Evolutionary conservation across 2,888 invertebrate species (phyloP).

Genomic region (Taenaris catops): DNA sequence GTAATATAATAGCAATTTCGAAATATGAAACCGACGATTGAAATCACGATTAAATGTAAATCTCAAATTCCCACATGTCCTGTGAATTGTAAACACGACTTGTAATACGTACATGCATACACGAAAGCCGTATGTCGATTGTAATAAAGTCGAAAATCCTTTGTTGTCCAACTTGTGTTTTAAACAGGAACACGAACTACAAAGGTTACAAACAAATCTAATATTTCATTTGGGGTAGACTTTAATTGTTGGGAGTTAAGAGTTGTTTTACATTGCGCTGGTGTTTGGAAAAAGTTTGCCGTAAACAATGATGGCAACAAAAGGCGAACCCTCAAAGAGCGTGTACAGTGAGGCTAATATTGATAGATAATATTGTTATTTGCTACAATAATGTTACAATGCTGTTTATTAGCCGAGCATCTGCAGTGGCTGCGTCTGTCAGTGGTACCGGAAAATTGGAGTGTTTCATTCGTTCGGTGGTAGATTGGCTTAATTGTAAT

Average conservation of each 20-base stretch:
- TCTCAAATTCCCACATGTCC: constrained; percentile 56
- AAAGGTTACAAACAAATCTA: constrained; percentile 13
- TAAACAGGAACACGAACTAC: constrained; percentile 11
- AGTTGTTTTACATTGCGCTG: constrained; percentile 2
- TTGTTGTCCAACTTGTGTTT: neutral
- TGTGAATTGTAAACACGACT: constrained; percentile 46
- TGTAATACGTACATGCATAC: neutral
- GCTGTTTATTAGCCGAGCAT: constrained; percentile 33
- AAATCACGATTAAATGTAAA: constrained; percentile 48
- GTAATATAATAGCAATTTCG: constrained; percentile 12
- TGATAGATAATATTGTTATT: constrained; percentile 69
- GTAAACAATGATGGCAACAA: constrained; percentile 34
- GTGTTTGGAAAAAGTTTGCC: constrained; percentile 1
- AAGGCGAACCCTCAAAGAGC: constrained; percentile 36
- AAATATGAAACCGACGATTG: constrained; percentile 20
- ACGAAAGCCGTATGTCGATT: neutral
- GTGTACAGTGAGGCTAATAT: constrained; percentile 42
- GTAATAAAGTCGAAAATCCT: constrained; percentile 2
- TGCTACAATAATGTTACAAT: constrained; percentile 30
- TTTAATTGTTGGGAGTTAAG: neutral
- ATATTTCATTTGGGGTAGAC: neutral
- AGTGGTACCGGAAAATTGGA: no score
- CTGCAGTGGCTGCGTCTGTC: constrained; percentile 20
- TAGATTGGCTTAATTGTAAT: no score
- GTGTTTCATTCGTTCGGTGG: no score